Evolutionary conservation across 1,140 invertebrate genomes (phyloP).

Genomic region (Xylocopa sonorina): DNA sequence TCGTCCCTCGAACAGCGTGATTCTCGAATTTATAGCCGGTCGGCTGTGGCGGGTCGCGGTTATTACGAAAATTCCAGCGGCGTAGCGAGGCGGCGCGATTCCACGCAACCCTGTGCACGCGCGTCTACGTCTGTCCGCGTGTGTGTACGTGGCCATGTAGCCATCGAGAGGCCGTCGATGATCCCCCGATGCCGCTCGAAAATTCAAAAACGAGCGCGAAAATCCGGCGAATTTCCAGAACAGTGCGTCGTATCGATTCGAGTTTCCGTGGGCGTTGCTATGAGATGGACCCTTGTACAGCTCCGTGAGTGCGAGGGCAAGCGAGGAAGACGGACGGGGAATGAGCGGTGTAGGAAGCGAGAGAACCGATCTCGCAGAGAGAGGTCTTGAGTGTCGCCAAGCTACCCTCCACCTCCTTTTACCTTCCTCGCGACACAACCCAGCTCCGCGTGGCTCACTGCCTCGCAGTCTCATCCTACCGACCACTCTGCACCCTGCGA

Average conservation of each 20-base stretch:
- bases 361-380: constrained; percentile 34
- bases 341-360: constrained; percentile 38
- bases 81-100: neutral
- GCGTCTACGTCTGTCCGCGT: too few species aligned
- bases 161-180: neutral
- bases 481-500: constrained; percentile 35
- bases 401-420: constrained; percentile 77
- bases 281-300: constrained; percentile 82
- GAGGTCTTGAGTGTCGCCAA: constrained; percentile 82
- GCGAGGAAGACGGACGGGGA: constrained; percentile 30
- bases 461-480: constrained; percentile 39
- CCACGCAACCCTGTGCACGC: neutral
- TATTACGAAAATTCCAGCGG: constrained; percentile 49
- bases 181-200: constrained; percentile 37
- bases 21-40: constrained; percentile 41
- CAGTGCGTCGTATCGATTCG: constrained; percentile 82
- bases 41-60: neutral
- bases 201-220: constrained; percentile 77
- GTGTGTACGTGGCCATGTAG: too few species aligned
- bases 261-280: constrained; percentile 82
- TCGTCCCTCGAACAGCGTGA: neutral
- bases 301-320: constrained; percentile 51
- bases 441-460: constrained; percentile 41
- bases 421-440: constrained; percentile 67
- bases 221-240: constrained; percentile 79